Base-by-base conservation (phyloP, 1,140 invertebrate species). In the Drosophila cardini region DNA sequence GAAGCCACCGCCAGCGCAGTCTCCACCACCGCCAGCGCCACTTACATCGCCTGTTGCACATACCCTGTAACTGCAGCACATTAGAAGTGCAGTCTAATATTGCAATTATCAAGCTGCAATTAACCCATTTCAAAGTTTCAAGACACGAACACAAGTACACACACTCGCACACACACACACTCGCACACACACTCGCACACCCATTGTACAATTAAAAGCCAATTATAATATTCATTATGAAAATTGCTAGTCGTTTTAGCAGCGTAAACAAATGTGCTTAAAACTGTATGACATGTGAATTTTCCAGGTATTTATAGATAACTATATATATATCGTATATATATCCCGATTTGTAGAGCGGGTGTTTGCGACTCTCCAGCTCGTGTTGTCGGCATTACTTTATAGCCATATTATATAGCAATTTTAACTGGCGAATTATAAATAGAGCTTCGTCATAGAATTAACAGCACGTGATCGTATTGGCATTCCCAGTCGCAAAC, bases 211-310 rank as follows among this genome's bases (percentile, higher is more conserved):
- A 86, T 86, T 86, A 86, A 86, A 86, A 87, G 63, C 79, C 79
- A 89, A 83, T 86, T 86, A 79, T 68, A 89, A 86, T 83, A 87
- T 86, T 87, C 78, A 87, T 80, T 72, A 87, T 73, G 72, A 83
- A 79, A 87, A 86, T 82, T 82, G 83, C 64, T 45, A 34, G 50
- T 26, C 52, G 64, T 18, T 68, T 67, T 53, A 40, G 50, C 10
- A 48, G 18, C 50, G 68, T 52, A 60, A 78, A 67, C 72, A 83
- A 83, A 83, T 85, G 68, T 80, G 63, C 81, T 77, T 85, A 68
- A 80, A 72, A 26, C 21, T 26, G 64, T 43, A 72, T 60, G 52
- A 48, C 32, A 79, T 69, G 68, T 58, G 43, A 78, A 67, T 61
- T 57, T 57, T 70, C 72, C n/a, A n/a, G n/a, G n/a, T n/a, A n/a